Evolutionary conservation across 1,140 invertebrate species (phyloP).

Genomic region (Sycobia sp.): DNA sequence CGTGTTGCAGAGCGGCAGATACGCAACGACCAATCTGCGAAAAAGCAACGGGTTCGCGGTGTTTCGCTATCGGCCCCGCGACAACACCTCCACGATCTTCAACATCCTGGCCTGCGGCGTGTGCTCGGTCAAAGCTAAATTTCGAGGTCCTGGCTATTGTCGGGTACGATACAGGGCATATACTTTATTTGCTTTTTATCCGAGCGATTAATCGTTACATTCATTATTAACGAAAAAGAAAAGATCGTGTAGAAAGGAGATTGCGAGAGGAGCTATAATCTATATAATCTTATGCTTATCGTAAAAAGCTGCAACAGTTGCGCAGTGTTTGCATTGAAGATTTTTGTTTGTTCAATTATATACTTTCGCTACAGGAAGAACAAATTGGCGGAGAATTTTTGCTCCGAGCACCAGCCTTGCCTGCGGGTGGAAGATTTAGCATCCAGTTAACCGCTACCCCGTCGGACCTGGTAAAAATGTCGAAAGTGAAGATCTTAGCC

Average conservation of each 20-base stretch:
- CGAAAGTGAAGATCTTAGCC: conserved; percentile 53
- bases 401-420: conserved; percentile 50
- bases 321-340: neutral
- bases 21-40: conserved; percentile 48
- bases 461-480: conserved; percentile 49
- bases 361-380: conserved; percentile 43
- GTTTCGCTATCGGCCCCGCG: conserved; percentile 53
- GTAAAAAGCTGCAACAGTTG: no score
- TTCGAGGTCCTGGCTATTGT: conserved; percentile 46
- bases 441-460: conserved; percentile 52
- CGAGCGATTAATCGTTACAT: no score
- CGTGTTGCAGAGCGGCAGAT: conserved; percentile 49
- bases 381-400: conserved; percentile 53
- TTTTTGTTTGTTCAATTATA: no score
- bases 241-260: no score
- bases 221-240: neutral
- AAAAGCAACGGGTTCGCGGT: conserved; percentile 53
- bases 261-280: no score
- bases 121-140: conserved; percentile 50
- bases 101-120: conserved; percentile 55
- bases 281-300: no score
- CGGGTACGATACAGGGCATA: neutral
- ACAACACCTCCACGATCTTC: conserved; percentile 53
- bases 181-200: no score
- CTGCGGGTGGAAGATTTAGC: conserved; percentile 51